phyloP scores from a whole-genome alignment of 2,888 invertebrate genomes.

The Megaustenia siamemsis region DNA sequence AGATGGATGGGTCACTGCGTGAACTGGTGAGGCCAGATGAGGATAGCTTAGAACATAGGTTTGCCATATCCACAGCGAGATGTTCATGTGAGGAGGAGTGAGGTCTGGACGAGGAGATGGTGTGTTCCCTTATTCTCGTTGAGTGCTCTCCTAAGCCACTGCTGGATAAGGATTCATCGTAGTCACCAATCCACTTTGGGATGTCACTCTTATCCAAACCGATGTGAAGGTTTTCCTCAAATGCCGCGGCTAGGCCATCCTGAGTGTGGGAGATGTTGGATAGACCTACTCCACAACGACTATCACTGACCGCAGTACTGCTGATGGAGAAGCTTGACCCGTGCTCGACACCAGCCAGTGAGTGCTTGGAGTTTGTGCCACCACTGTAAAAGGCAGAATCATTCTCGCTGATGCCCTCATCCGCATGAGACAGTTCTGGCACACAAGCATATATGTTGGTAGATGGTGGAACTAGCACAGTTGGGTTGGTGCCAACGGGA shows the following conservation, averaged over 20 bases:
- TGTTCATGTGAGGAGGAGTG: constrained; percentile 50
- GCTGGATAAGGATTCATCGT: constrained; percentile 39
- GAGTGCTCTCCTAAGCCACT: constrained; percentile 34
- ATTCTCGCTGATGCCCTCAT: constrained; percentile 62
- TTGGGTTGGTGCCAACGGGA: neutral
- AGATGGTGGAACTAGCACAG: neutral
- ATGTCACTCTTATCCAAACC: constrained; percentile 37
- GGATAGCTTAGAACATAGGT: constrained; percentile 62
- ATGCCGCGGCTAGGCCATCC: neutral
- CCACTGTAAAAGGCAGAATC: constrained; percentile 54
- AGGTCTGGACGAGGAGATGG: constrained; percentile 6
- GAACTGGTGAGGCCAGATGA: constrained; percentile 60
- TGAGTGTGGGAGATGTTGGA: constrained; percentile 19
- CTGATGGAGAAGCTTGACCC: constrained; percentile 51
- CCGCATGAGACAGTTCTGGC: constrained; percentile 47
- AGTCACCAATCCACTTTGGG: constrained; percentile 31
- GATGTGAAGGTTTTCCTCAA: constrained; percentile 4
- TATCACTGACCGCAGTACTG: constrained; percentile 43
- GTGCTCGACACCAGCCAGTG: constrained; percentile 45
- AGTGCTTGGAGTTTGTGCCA: constrained; percentile 52
- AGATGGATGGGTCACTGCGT: constrained; percentile 71
- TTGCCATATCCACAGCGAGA: constrained; percentile 52
- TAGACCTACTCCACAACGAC: constrained; percentile 9
- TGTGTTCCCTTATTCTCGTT: constrained; percentile 8
- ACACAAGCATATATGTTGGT: neutral